Percentiles rank a stretch among this genome's conserved stretches.
phyloP scores from a whole-genome alignment of 2,113 vertebrate genomes.

The Odobenus rosmarus region DNA sequence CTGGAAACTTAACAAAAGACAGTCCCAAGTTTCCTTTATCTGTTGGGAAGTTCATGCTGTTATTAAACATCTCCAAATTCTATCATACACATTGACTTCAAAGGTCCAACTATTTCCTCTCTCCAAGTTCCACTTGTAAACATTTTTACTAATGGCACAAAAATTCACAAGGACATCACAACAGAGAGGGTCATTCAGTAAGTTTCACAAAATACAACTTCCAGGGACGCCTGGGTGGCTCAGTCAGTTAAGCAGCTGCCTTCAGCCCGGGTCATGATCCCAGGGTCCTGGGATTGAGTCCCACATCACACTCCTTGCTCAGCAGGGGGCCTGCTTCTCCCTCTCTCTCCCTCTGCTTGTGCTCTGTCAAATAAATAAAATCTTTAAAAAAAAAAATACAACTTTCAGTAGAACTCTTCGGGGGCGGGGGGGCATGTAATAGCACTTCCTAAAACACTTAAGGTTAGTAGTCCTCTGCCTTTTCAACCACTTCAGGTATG shows the following conservation, averaged over 20 bases:
- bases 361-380: too few relatives aligned
- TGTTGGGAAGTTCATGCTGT: neutral
- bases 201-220: neutral
- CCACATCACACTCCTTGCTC: too few relatives aligned
- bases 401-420: neutral
- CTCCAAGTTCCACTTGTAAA: conserved; percentile 35
- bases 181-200: neutral
- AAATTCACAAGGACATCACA: neutral
- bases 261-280: too few relatives aligned
- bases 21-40: neutral
- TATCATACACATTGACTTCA: neutral
- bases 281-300: too few relatives aligned
- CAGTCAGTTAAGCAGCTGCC: too few relatives aligned
- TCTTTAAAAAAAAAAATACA: neutral
- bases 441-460: neutral
- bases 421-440: neutral
- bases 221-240: too few relatives aligned
- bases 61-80: neutral
- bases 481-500: neutral
- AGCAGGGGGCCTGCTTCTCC: too few relatives aligned
- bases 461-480: neutral
- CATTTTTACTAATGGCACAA: conserved; percentile 29
- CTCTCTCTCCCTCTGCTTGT: too few relatives aligned
- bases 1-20: neutral
- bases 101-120: neutral